Base-by-base conservation (phyloP, 2,888 invertebrate species). In the Tetanocera ferruginea region DNA sequence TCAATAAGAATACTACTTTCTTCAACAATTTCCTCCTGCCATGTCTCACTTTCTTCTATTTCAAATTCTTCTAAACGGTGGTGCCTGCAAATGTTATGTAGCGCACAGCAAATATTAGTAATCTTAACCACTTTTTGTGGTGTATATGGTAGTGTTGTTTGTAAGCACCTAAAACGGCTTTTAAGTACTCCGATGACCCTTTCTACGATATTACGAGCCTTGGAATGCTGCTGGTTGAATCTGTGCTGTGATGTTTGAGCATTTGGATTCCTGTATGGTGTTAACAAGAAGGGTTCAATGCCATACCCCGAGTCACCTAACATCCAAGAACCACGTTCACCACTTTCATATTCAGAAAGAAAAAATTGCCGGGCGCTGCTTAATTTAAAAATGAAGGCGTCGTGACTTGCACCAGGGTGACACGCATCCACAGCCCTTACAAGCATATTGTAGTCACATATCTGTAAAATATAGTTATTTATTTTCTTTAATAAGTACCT, bases 221-320 rank as follows among this genome's bases (percentile, higher is more conserved):
- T 51, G 17, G 71, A 25, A 43, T 80, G 78, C 6, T 62, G 62
- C 52, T 55, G 37, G 66, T 76, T 78, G 51, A 75, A 80, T 62
- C 52, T 62, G 52, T 66, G 43, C 37, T 77, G 64, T 34, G 3
- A 23, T 11, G 74, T 49, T 64, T 57, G 51, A 2, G 19, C 37
- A 9, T n/a, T 19, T 34, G 70, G 25, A 23, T 31, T 37, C 62
- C 80, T 67, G 43, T 77, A 79, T 5, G 76, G 78, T 28, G 76
- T 77, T 60, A 79, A 43, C 23, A 79, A 34, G 60, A 77, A 78
- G 14, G 76, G 66, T 14, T 79, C 75, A 19, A 79, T 55, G 4
- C 49, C 69, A 75, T 79, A 79, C 2, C 78, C 76, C n/a, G 34
- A 69, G 71, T 79, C 78, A 17, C 78, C 80, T 52, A 73, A 64